Evolutionary conservation across 2,113 vertebrate species (phyloP).

Genomic region (Tetrao urogallus): DNA sequence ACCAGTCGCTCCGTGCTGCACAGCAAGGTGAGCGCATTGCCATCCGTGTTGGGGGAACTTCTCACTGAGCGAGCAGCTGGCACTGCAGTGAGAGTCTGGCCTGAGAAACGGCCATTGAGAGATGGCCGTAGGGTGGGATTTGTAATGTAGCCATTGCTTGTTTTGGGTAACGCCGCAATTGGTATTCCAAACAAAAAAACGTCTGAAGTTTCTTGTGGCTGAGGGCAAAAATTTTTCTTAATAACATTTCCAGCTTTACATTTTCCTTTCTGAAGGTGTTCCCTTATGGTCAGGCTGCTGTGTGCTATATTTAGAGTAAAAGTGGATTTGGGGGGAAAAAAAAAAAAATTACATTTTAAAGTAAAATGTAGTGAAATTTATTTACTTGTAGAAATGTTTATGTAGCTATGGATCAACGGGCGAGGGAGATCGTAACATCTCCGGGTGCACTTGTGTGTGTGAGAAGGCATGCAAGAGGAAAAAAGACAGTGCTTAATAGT

Average conservation of each 20-base stretch:
- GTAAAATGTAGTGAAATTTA: conserved; percentile 50
- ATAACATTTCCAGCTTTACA: neutral
- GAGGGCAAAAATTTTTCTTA: conserved; percentile 5
- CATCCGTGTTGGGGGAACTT: neutral
- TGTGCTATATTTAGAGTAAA: conserved; percentile 16
- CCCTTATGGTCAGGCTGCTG: neutral
- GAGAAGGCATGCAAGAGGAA: neutral
- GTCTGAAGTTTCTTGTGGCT: neutral
- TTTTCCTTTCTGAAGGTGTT: neutral
- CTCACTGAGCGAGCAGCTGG: neutral
- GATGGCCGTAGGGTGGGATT: neutral
- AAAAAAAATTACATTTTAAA: conserved; percentile 64
- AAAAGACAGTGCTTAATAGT: neutral
- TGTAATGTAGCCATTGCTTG: neutral
- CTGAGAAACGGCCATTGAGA: neutral
- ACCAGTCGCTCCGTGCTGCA: neutral
- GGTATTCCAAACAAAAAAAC: neutral
- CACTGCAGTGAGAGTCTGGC: neutral
- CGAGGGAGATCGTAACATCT: neutral
- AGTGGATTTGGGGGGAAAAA: neutral
- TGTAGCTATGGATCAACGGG: neutral
- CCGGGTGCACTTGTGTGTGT: neutral
- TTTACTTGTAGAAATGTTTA: conserved; percentile 37
- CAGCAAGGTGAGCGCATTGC: neutral
- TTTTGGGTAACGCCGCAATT: neutral